These are phyloP conservation scores for Scyliorhinus canicula DNA, from an alignment of 2,797 vertebrate species.

Conservation along the genomic window DNA sequence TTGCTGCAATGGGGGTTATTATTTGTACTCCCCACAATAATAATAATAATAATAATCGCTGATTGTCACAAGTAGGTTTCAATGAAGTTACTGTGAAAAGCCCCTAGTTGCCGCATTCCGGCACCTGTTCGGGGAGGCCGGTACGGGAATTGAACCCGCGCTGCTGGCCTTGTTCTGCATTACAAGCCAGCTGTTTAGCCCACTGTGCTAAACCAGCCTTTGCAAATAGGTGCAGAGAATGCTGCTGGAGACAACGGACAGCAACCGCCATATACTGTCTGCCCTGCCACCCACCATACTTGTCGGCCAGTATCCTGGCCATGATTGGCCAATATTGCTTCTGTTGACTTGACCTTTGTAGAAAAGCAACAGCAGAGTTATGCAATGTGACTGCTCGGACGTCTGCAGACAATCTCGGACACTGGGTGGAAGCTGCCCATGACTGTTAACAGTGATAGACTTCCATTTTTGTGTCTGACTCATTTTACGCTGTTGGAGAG, in stretches of 20 bases:
- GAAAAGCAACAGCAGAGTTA: neutral
- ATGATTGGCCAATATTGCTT: neutral
- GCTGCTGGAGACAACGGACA: neutral
- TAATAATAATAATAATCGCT: neutral
- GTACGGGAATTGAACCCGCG: too few species aligned
- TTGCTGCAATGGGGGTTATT: neutral
- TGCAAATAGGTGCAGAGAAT: too few species aligned
- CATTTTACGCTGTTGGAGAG: neutral
- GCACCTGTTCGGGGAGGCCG: too few species aligned
- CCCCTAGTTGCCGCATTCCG: too few species aligned
- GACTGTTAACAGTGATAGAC: neutral
- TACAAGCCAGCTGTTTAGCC: too few species aligned
- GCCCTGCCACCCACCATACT: neutral
- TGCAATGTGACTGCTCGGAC: neutral
- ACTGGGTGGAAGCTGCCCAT: neutral
- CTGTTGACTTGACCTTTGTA: neutral
- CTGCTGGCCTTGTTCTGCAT: too few species aligned
- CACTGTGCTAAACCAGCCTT: too few species aligned
- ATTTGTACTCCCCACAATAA: neutral
- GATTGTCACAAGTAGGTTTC: too few species aligned
- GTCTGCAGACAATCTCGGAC: neutral
- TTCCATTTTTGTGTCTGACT: neutral
- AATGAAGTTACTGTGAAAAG: too few species aligned
- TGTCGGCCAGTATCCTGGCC: neutral
- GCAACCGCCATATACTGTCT: neutral